Percentiles rank a stretch among this genome's conserved stretches.
Conservation (phyloP, 2,888 invertebrate species). For the Flabesymbios commensalis region DNA sequence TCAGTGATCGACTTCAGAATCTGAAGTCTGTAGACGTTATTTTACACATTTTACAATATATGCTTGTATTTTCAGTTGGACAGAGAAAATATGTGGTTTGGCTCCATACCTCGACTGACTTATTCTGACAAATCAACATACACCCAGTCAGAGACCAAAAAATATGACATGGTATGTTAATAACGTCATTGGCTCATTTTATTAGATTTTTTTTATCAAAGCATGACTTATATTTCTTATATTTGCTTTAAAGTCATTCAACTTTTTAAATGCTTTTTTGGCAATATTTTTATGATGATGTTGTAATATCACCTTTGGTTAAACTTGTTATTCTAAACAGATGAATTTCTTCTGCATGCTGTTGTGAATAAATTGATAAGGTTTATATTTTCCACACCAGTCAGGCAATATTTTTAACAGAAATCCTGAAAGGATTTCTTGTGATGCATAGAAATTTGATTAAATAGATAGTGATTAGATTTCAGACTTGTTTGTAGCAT, state of each 20-base stretch:
- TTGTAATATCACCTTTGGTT: not conserved
- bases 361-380: too few relatives aligned
- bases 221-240: not conserved
- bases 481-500: too few relatives aligned
- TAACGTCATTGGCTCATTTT: not conserved
- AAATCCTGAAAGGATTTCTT: too few relatives aligned
- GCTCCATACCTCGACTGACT: constrained; percentile 77
- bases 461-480: too few relatives aligned
- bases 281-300: not conserved
- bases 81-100: constrained; percentile 75
- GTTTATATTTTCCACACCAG: too few relatives aligned
- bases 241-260: not conserved
- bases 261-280: not conserved
- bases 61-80: constrained; percentile 67
- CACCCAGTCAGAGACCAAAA: constrained; percentile 87
- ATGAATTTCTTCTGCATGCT: not conserved
- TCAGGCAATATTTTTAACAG: too few relatives aligned
- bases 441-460: too few relatives aligned
- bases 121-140: constrained; percentile 97
- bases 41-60: too few relatives aligned
- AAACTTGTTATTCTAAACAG: not conserved
- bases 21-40: too few relatives aligned
- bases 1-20: too few relatives aligned
- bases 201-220: not conserved
- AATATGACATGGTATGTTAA: constrained; percentile 74